Evolutionary conservation across 2,888 invertebrate species (phyloP), one percentile per base, ranked within the genome.

Genomic region (Cremastinae sp.): DNA sequence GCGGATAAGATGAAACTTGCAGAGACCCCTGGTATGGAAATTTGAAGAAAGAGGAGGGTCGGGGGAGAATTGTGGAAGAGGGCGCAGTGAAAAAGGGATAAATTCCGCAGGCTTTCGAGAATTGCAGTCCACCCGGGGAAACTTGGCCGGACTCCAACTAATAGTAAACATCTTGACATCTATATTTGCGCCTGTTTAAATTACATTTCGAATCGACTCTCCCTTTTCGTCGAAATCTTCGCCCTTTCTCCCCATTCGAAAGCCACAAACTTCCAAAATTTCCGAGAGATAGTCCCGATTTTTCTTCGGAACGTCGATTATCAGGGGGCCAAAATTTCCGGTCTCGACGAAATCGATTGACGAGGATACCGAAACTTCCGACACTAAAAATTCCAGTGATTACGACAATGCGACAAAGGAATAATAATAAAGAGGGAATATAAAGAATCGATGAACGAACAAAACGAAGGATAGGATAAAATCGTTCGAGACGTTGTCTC

Each of bases 101-200:
- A 51, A 70, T 56, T 70, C 74, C 71, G 64, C 59, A 53, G 10
- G 51, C 22, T 64, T 45, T 62, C 41, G 55, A 66, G 66, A 68
- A 56, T 68, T 22, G 66, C 37, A 20, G 45, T 58, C 74, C 79
- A 79, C 76, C 82, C 85, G 83, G 83, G 83, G 84, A 85, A 86
- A 85, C 82, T 82, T 88, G 87, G 87, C 83, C 69, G 49, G 61
- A 56, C 68, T 84, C 87, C 87, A 88, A 84, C 84, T 85, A 84
- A 86, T 85, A 83, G 85, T 84, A 84, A 88, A 88, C 86, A 87
- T 86, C 86, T 88, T 86, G 85, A 87, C 84, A 85, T 88, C 83
- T 86, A 84, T 86, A 86, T 87, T 85, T 84, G 84, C 83, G 81
- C 81, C 78, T 78, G 82, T 78, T 84, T 84, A 85, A 87, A 87